These are phyloP conservation scores for Drosophila ezoana DNA, from an alignment of 2,888 invertebrate species.

Conservation along the genomic window DNA sequence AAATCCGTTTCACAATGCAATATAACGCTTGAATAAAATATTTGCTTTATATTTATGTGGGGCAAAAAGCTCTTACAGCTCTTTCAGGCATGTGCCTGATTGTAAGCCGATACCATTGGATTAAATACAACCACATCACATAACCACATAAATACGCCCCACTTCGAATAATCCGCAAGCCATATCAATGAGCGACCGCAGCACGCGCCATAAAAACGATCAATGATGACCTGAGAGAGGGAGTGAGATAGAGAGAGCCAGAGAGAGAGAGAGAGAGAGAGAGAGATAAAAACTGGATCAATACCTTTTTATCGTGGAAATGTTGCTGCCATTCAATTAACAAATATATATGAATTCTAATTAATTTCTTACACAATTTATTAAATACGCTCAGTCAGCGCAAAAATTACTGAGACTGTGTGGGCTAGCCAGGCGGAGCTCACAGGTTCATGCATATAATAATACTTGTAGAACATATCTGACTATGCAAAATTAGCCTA, in stretches of 20 bases:
- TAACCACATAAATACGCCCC: conserved; percentile 57
- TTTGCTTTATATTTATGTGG: neutral
- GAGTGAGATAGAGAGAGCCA: neutral
- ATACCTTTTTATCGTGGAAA: conserved; percentile 33
- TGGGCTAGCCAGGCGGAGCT: neutral
- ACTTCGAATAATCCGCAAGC: conserved; percentile 23
- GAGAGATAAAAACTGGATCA: neutral
- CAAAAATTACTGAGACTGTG: conserved; percentile 23
- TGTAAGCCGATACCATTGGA: conserved; percentile 42
- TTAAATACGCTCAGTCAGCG: conserved; percentile 47
- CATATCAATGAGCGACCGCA: conserved; percentile 49
- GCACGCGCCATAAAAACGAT: conserved; percentile 60
- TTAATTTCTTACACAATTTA: conserved; percentile 57
- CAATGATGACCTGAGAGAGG: conserved; percentile 16
- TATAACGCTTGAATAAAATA: neutral
- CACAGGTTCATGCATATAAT: neutral
- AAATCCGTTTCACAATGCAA: neutral
- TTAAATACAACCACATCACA: conserved; percentile 12
- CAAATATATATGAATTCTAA: conserved; percentile 38
- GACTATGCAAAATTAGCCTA: conserved; percentile 14
- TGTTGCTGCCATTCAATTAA: conserved; percentile 24
- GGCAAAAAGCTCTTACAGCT: neutral
- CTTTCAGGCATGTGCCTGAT: conserved; percentile 4
- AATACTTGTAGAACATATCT: conserved; percentile 4
- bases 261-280: neutral